These are phyloP conservation scores for Leucozona laternaria DNA, from an alignment of 2,888 invertebrate species.

Conservation along the genomic window DNA sequence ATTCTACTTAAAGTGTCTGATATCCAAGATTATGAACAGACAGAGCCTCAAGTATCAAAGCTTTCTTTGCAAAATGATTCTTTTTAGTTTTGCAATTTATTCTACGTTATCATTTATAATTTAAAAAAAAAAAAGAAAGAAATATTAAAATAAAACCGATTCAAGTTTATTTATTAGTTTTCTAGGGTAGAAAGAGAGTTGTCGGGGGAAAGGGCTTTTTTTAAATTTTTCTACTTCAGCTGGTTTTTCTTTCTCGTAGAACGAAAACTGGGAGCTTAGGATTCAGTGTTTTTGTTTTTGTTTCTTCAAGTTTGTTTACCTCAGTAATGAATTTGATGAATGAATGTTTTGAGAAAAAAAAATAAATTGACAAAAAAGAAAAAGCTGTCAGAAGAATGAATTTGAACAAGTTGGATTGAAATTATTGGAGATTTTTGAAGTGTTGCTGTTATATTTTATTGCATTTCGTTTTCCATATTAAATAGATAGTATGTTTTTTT, in stretches of 20 bases:
- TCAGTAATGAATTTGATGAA: conserved; percentile 31
- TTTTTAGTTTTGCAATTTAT: conserved; percentile 20
- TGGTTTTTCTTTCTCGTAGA: conserved; percentile 1
- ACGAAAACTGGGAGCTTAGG: conserved; percentile 56
- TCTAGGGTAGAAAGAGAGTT: neutral
- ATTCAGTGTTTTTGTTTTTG: conserved; percentile 9
- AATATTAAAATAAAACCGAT: neutral
- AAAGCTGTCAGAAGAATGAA: conserved; percentile 33
- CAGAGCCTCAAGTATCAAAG: conserved; percentile 50
- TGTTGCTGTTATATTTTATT: neutral
- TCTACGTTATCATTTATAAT: conserved; percentile 31
- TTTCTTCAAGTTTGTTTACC: conserved; percentile 40
- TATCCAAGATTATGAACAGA: conserved; percentile 63
- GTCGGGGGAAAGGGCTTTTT: neutral
- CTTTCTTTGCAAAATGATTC: conserved; percentile 52
- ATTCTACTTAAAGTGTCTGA: conserved; percentile 62
- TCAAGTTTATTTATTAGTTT: conserved; percentile 39
- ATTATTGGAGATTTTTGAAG: neutral
- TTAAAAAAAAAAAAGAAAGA: neutral
- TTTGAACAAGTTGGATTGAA: conserved; percentile 14
- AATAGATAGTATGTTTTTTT: too few species aligned
- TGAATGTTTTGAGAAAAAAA: conserved; percentile 18
- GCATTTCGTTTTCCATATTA: neutral
- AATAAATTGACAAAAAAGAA: neutral
- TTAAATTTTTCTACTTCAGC: neutral